Conservation (phyloP, 2,888 invertebrate genomes). For the Mantis religiosa region DNA sequence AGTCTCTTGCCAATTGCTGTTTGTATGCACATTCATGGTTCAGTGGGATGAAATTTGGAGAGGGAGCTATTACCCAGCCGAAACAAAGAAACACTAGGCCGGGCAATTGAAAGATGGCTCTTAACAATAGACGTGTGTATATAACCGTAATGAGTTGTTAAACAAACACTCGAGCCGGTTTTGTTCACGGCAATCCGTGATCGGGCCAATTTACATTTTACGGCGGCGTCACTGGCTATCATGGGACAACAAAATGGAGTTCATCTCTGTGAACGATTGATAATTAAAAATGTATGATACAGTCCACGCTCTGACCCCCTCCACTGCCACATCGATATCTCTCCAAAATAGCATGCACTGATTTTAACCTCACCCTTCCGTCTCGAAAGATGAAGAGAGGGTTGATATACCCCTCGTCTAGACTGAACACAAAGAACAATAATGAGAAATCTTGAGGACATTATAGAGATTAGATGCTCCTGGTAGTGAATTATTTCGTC, state of each 20-base stretch:
- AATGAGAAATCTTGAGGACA: too few species aligned
- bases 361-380: neutral
- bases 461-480: too few species aligned
- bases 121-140: neutral
- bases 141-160: conserved; percentile 22
- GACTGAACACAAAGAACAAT: too few species aligned
- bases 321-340: neutral
- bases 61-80: neutral
- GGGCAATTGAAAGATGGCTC: neutral
- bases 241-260: neutral
- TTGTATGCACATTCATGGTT: neutral
- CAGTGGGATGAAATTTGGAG: conserved; percentile 1
- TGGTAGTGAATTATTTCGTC: too few species aligned
- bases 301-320: neutral
- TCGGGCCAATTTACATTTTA: neutral
- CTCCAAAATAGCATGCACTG: neutral
- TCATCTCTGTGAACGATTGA: neutral
- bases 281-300: neutral
- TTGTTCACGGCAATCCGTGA: neutral
- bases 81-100: neutral
- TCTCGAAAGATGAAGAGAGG: neutral
- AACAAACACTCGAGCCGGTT: conserved; percentile 5
- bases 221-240: neutral
- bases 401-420: neutral
- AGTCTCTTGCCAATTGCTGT: conserved; percentile 2